phyloP scores from a whole-genome alignment of 2,797 vertebrate species.

The Geotrypetes seraphini region DNA sequence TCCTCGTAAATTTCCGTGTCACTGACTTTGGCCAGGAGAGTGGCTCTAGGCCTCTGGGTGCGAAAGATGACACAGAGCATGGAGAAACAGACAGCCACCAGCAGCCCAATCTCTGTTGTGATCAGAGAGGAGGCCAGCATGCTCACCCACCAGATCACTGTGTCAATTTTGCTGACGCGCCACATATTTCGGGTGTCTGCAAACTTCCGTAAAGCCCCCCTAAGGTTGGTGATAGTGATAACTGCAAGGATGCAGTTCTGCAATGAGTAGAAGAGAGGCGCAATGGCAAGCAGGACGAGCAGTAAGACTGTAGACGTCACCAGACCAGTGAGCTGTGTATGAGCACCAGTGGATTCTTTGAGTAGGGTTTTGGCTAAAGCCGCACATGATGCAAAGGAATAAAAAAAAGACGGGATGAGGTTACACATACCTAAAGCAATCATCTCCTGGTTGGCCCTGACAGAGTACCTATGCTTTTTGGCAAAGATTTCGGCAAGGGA shows the following conservation, averaged over 20 bases:
- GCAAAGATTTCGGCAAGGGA: slow-evolving; percentile 44
- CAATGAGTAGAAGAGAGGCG: slow-evolving; percentile 35
- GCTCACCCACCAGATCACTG: slow-evolving; percentile 37
- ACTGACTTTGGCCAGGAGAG: slow-evolving; percentile 29
- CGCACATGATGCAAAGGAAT: slow-evolving; percentile 36
- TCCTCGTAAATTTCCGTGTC: slow-evolving; percentile 37
- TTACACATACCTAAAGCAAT: slow-evolving; percentile 43
- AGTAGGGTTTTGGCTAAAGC: slow-evolving; percentile 43
- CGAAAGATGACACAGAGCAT: slow-evolving; percentile 40
- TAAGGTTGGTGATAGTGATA: slow-evolving; percentile 38
- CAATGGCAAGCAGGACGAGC: slow-evolving; percentile 40
- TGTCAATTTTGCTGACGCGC: slow-evolving; percentile 38
- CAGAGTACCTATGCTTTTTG: slow-evolving; percentile 39
- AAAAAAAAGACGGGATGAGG: slow-evolving; percentile 45
- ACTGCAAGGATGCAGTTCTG: slow-evolving; percentile 39
- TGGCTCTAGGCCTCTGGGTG: slow-evolving; percentile 33
- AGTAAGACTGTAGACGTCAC: slow-evolving; percentile 39
- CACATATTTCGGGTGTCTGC: slow-evolving; percentile 29
- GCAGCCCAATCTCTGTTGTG: slow-evolving; percentile 35
- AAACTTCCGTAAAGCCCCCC: slow-evolving; percentile 29
- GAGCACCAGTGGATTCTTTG: slow-evolving; percentile 41
- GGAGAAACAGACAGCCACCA: slow-evolving; percentile 30
- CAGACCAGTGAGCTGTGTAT: slow-evolving; percentile 33
- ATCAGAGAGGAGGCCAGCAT: slow-evolving; percentile 37
- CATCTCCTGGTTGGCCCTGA: slow-evolving; percentile 47